Conservation (phyloP, 2,797 vertebrate species). For the Sebastes flavidus region DNA sequence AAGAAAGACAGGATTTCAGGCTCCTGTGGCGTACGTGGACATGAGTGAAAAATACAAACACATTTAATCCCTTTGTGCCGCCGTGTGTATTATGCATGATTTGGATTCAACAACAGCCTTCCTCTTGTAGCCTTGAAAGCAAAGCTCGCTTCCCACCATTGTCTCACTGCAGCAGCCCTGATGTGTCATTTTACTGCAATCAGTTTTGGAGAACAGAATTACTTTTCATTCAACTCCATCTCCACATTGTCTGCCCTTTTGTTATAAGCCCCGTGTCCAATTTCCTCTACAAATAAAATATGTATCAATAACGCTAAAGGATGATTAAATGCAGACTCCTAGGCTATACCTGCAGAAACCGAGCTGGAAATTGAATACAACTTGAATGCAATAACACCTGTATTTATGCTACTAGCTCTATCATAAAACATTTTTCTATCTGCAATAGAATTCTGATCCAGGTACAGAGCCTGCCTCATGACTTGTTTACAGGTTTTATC, state of each 20-base stretch:
- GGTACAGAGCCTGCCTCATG: constrained; percentile 6
- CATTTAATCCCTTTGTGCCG: constrained; percentile 42
- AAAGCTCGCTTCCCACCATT: background rate
- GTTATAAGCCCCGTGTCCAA: constrained; percentile 20
- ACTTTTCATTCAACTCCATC: constrained; percentile 39
- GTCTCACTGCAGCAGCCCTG: background rate
- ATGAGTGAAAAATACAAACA: constrained; percentile 35
- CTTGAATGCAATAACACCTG: constrained; percentile 5
- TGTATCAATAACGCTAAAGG: constrained; percentile 26
- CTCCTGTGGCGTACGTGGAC: constrained; percentile 34
- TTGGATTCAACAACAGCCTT: constrained; percentile 35
- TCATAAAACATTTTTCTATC: constrained; percentile 15
- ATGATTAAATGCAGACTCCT: constrained; percentile 30
- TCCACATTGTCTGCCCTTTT: constrained; percentile 17
- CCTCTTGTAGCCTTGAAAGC: constrained; percentile 31
- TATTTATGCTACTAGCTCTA: constrained; percentile 10
- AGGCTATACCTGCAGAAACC: background rate
- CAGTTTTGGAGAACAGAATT: constrained; percentile 17
- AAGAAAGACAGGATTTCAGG: constrained; percentile 49
- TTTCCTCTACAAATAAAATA: constrained; percentile 36
- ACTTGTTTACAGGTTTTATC: constrained; percentile 41
- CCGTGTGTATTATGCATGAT: constrained; percentile 27
- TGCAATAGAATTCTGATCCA: background rate
- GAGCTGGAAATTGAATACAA: constrained; percentile 8
- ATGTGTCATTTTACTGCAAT: constrained; percentile 21